Evolutionary conservation across 2,888 invertebrate genomes (phyloP).

Genomic region (Muscina levida): DNA sequence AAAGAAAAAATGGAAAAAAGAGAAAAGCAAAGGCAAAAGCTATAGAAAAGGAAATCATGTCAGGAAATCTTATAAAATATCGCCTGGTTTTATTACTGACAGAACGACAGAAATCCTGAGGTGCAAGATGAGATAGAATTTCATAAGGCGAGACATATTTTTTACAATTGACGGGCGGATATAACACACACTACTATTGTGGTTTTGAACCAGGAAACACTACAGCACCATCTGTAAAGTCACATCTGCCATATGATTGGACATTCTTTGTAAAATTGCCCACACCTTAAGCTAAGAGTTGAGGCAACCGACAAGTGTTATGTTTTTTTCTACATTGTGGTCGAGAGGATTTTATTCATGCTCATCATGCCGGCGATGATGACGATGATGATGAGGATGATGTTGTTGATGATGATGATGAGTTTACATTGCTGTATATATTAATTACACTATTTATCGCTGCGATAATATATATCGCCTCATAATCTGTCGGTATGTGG

Average conservation of each 20-base stretch:
- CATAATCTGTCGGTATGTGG: slow-evolving; percentile 48
- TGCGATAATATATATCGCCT: slow-evolving; percentile 18
- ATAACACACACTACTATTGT: not conserved
- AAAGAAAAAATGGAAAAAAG: too few species aligned
- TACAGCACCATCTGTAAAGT: too few species aligned
- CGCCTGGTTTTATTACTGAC: not conserved
- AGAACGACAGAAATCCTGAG: not conserved
- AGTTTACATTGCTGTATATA: slow-evolving; percentile 1
- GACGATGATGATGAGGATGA: not conserved
- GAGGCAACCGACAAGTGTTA: slow-evolving; percentile 44
- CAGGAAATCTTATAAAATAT: slow-evolving; percentile 16
- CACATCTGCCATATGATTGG: too few species aligned
- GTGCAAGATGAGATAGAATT: slow-evolving; percentile 14
- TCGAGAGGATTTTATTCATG: slow-evolving; percentile 18
- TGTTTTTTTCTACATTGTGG: slow-evolving; percentile 22
- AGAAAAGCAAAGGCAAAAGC: too few species aligned
- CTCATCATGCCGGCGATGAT: not conserved
- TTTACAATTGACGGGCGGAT: not conserved
- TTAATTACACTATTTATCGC: slow-evolving; percentile 17
- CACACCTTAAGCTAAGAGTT: too few species aligned
- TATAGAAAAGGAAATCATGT: not conserved
- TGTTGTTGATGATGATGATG: not conserved
- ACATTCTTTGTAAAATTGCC: too few species aligned
- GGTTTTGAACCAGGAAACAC: too few species aligned
- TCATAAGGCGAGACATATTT: not conserved